Evolutionary conservation across 64 coral and sea anemone species (phyloP), one percentile per base, ranked within the genome.

Genomic region (Acropora yongei): DNA sequence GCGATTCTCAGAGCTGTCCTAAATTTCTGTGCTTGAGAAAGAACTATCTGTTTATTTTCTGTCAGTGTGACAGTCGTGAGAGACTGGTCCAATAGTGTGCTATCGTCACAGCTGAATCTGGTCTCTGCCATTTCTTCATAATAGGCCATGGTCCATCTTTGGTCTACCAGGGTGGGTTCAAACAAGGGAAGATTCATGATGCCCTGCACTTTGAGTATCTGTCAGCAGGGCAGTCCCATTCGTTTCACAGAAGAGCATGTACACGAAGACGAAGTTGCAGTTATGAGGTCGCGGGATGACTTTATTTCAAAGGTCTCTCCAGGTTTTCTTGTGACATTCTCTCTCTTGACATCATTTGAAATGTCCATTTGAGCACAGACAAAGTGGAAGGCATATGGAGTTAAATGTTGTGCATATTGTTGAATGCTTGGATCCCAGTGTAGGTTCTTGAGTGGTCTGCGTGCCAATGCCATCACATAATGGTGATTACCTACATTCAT

Each of bases 61-160:
- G 66, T 65, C 41, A 41, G 53, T 63, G 66, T 65, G 66, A 83
- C 48, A 42, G 57, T 65, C 63, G 80, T 83, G 57, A 18, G 49
- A 41, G 58, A 63, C 58, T 63, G 58, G 58, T 63, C 58, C 58
- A 63, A 63, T 63, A 13, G 58, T 63, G 58, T 63, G 58, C 58
- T 63, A 63, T 63, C 58, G 58, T 63, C 58, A 63, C 58, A 63
- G 14, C 58, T 63, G 11, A 63, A 63, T 63, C 58, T 63, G 3
- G 58, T 63, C 58, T 63, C 12, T 63, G 58, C 58, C 58, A 63
- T 6, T 83, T 83, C 80, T 42, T 41, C 57, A 65, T 39, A 41
- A 58, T 60, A 63, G 48, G 80, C 57, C 57, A 90, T 80, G 47
- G 72, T 80, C 88, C 88, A 90, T 57, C 88, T 79, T 60, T 90